A percentile compares a stretch with the other conserved stretches of the same genome.
Evolutionary conservation across 2,113 vertebrate species (phyloP).

Genomic region (Hydropotes inermis): DNA sequence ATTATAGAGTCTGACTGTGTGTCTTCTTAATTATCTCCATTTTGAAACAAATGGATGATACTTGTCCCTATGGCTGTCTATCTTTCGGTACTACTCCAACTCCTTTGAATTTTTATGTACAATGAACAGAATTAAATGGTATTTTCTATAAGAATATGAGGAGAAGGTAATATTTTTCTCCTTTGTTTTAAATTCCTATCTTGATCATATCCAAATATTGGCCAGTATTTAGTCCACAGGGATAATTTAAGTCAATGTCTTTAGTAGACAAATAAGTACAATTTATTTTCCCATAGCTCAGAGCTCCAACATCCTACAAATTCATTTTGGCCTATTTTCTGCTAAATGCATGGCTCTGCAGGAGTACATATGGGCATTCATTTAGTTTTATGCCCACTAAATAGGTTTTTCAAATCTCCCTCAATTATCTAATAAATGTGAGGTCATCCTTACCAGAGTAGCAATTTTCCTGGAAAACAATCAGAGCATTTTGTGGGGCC

Average conservation of each 20-base stretch:
- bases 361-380: not conserved
- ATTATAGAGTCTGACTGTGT: not conserved
- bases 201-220: slow-evolving; percentile 33
- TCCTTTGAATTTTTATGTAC: not conserved
- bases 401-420: not conserved
- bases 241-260: not conserved
- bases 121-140: not conserved
- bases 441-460: slow-evolving; percentile 29
- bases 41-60: not conserved
- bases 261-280: not conserved
- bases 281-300: not conserved
- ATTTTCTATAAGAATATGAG: not conserved
- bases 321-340: not conserved
- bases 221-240: not conserved
- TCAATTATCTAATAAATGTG: slow-evolving; percentile 31
- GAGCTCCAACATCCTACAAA: not conserved
- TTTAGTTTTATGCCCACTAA: slow-evolving; percentile 28
- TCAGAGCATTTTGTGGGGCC: not conserved
- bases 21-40: not conserved
- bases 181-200: not conserved
- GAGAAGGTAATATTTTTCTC: not conserved
- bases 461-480: slow-evolving; percentile 36
- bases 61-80: not conserved
- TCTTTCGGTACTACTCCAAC: not conserved
- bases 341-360: slow-evolving; percentile 27